Evolutionary conservation across 2,888 invertebrate genomes (phyloP).

Genomic region (Volucella bombylans): DNA sequence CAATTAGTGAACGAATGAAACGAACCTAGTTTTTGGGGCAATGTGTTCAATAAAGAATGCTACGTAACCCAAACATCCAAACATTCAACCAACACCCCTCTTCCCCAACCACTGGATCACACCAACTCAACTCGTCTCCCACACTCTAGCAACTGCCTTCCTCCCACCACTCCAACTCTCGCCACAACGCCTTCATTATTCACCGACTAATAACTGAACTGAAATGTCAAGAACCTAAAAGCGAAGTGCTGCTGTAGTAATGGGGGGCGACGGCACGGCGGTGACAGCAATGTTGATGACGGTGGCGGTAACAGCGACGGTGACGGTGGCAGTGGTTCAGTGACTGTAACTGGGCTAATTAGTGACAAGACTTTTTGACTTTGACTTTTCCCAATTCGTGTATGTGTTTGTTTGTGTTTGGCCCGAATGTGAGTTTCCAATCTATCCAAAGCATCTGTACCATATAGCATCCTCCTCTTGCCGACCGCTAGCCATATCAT

Average conservation of each 20-base stretch:
- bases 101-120: no score
- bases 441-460: neutral
- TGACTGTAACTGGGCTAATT: constrained; percentile 73
- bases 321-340: constrained; percentile 62
- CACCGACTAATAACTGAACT: constrained; percentile 71
- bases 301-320: neutral
- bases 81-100: neutral
- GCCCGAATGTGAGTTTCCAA: constrained; percentile 46
- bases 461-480: constrained; percentile 36
- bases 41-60: constrained; percentile 57
- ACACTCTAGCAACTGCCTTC: neutral
- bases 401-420: constrained; percentile 14
- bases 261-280: neutral
- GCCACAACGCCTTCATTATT: constrained; percentile 44
- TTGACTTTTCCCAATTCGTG: constrained; percentile 59
- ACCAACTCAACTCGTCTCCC: no score
- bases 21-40: constrained; percentile 69
- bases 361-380: constrained; percentile 74
- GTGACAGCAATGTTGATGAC: neutral
- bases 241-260: constrained; percentile 55
- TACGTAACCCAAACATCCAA: neutral
- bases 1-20: constrained; percentile 73
- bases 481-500: constrained; percentile 1
- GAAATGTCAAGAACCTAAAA: constrained; percentile 74
- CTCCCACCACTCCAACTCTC: neutral